Evolutionary conservation across 92 coral and sea anemone species (phyloP), one percentile per base, ranked within the genome.

Genomic region (Phenganax subtilis): DNA sequence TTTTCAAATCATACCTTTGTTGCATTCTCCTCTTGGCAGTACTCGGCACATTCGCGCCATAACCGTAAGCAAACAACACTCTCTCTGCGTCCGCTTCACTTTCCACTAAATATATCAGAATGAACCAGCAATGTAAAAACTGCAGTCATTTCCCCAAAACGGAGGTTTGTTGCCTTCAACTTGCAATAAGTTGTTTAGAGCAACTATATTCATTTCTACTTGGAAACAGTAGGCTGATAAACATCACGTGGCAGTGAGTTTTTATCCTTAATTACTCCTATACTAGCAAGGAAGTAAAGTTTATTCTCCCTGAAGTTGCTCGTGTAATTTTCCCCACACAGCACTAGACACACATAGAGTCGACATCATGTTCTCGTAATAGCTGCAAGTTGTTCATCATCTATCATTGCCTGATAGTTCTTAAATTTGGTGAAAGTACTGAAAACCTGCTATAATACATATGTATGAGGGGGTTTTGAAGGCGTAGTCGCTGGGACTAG

Each of bases 1-100:
- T 37, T 37, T 16, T 3, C 52, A 31, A 37, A 9, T 1, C 0
- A 12, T 94, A 96, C 99, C 99, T 96, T 78, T 96, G 99, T 74
- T 96, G 97, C 99, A 96, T 96, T 53, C 99, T 84, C 62, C 99
- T 85, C 86, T 96, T 96, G 30, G 99, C 92, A 52, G 99, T 96
- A 71, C 99, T 96, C 20, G 99, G 99, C 11, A 96, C 97, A 82
- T 96, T 92, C 6, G 97, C 99, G 63, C 99, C 99, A 77, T 96
- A 96, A 60, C 99, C 99, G 86, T 96, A 96, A 0, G 99, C 86
- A 74, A 92, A 96, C 61, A 96, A 89, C 20, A 96, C 91, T 72
- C 90, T 84, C 63, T 96, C 99, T 15, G 97, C 97, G 57, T 96
- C 97, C 62, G 83, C 83, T 65, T 92, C 99, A 81, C 88, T 90